Evolutionary conservation across 2,113 vertebrate species (phyloP), one percentile per base, ranked within the genome.

Genomic region (Pseudolaguvia tuberculata): DNA sequence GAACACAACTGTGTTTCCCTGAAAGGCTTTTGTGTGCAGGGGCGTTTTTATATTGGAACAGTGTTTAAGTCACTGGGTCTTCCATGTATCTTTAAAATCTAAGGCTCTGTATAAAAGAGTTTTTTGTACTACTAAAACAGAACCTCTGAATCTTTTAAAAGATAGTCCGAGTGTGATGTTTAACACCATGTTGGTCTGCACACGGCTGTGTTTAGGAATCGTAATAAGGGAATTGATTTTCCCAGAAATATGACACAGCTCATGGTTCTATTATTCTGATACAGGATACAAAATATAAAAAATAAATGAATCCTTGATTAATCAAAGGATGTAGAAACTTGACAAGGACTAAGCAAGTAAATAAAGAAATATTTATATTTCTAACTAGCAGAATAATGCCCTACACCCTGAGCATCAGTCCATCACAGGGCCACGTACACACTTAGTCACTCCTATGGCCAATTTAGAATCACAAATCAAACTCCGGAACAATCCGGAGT

Each of bases 171-270:
- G 29, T 20, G 20, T n/a, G 55, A 59, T 53, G 59, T 51, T 45
- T 29, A n/a, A 77, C 63, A 42, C 48, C 27, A 35, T 61, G 39
- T 20, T 65, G 27, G n/a, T 73, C 63, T 57, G 47, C 21, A n/a
- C 66, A 65, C 58, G 61, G 66, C 67, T 72, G 77, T 81, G 68
- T 79, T 79, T 59, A 67, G 39, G 52, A 73, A 75, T 75, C 76
- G 71, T 79, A 74, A 63, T 61, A 72, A 58, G n/a, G n/a, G 68
- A 57, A 84, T 84, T 57, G 58, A 84, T 84, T 78, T 72, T 79
- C 39, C 75, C 48, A 80, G 70, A 78, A 78, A 82, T 80, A 77
- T 80, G 68, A 70, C 74, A 77, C 70, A 73, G 74, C 73, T 68
- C 63, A 67, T 75, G 78, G 78, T 79, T 75, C 39, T 81, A 58